Conservation (phyloP, 2,888 invertebrate species). For the Aspidapion aeneum region DNA sequence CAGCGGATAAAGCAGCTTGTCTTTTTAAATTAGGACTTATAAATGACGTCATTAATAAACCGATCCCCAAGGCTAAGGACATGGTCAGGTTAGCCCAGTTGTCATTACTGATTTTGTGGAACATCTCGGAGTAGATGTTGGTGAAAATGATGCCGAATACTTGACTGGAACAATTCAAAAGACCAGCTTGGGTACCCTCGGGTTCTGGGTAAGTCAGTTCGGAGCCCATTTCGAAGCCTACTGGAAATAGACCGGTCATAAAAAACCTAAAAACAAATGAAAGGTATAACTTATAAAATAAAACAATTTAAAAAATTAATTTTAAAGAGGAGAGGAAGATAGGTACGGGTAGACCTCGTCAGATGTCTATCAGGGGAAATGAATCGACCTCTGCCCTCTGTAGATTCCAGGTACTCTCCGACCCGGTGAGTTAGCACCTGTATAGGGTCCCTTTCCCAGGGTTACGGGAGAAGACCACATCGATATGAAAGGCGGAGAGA, state of each 20-base stretch:
- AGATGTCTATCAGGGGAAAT: too few species aligned
- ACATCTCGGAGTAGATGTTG: conserved; percentile 66
- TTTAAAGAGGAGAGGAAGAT: too few species aligned
- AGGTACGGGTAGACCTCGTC: too few species aligned
- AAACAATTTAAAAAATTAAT: too few species aligned
- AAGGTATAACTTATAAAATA: neutral
- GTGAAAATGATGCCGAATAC: conserved; percentile 80
- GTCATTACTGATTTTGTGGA: conserved; percentile 63
- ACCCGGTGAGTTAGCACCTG: too few species aligned
- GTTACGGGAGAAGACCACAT: too few species aligned
- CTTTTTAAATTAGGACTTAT: conserved; percentile 78
- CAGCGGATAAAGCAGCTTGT: conserved; percentile 61
- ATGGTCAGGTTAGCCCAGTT: conserved; percentile 80
- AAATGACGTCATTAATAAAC: conserved; percentile 73
- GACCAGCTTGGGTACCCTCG: conserved; percentile 94
- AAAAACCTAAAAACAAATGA: conserved; percentile 74
- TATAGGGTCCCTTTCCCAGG: too few species aligned
- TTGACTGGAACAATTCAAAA: conserved; percentile 90
- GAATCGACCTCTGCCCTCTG: too few species aligned
- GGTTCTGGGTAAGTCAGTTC: conserved; percentile 97
- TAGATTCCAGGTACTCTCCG: too few species aligned
- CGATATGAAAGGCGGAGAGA: too few species aligned
- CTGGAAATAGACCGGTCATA: conserved; percentile 98
- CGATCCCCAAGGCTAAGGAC: conserved; percentile 70
- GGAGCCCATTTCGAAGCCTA: conserved; percentile 97